phyloP scores from a whole-genome alignment of 2,113 vertebrate species.

The Heterotis niloticus region DNA sequence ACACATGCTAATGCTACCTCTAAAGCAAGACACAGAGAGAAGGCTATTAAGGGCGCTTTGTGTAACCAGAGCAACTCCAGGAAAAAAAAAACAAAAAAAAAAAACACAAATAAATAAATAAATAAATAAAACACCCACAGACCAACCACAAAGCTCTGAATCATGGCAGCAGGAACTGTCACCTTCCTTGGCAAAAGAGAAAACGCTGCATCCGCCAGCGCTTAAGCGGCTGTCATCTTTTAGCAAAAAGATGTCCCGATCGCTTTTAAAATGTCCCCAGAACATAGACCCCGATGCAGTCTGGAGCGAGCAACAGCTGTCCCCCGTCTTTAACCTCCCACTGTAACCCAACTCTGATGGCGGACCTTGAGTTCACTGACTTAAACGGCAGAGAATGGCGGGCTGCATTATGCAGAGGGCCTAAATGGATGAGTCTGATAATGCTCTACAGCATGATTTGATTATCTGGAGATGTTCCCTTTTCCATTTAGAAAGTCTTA shows the following conservation, averaged over 20 bases:
- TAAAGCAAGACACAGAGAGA: neutral
- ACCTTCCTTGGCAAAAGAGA: neutral
- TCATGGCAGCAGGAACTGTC: neutral
- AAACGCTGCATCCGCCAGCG: neutral
- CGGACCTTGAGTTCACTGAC: neutral
- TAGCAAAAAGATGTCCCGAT: conserved; percentile 25
- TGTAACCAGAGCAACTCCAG: conserved; percentile 16
- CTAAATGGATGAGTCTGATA: conserved; percentile 41
- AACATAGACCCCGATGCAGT: conserved; percentile 7
- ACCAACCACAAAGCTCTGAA: neutral
- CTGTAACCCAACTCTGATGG: conserved; percentile 34
- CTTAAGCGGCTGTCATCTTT: neutral
- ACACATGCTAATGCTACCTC: neutral
- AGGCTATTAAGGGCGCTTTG: conserved; percentile 2
- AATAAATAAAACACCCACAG: neutral
- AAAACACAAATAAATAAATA: too few relatives aligned
- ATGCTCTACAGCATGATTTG: conserved; percentile 34
- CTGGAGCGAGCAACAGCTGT: conserved; percentile 67
- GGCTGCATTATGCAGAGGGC: conserved; percentile 37
- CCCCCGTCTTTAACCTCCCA: conserved; percentile 45
- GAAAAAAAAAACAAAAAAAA: too few relatives aligned
- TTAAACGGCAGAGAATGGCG: neutral
- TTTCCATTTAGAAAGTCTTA: conserved; percentile 44
- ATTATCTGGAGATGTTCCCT: conserved; percentile 36
- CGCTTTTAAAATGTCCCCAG: conserved; percentile 47